Evolutionary conservation across 2,113 vertebrate genomes (phyloP).

Genomic region (Ammodramus savannarum): DNA sequence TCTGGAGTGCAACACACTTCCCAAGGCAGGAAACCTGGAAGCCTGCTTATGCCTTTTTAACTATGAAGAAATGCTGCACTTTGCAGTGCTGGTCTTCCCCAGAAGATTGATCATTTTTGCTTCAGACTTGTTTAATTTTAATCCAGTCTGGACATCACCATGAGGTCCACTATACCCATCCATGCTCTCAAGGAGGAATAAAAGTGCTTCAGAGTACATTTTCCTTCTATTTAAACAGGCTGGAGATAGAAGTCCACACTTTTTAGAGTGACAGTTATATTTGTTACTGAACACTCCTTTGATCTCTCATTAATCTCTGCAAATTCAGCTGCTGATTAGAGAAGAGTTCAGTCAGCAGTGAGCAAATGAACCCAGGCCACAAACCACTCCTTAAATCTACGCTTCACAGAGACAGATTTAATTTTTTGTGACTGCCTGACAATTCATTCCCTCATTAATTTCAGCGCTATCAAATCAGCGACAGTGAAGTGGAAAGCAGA

Average conservation of each 20-base stretch:
- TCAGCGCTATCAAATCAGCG: neutral
- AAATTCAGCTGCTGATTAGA: conserved; percentile 9
- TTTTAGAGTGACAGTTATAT: neutral
- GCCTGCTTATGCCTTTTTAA: neutral
- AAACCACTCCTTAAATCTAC: conserved; percentile 15
- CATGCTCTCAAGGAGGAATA: neutral
- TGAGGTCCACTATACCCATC: neutral
- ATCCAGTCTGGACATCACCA: neutral
- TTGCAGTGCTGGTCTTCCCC: neutral
- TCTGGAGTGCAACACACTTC: too few species aligned
- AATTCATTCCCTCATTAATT: conserved; percentile 3
- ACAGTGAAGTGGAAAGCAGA: conserved; percentile 7
- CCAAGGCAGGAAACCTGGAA: neutral
- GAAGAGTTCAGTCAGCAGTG: neutral
- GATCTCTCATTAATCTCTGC: conserved; percentile 12
- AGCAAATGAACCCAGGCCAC: neutral
- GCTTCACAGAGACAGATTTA: neutral
- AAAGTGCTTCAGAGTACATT: neutral
- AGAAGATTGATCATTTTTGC: neutral
- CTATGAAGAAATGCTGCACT: neutral
- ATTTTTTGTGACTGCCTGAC: conserved; percentile 19
- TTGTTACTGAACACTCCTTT: neutral
- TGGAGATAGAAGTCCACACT: neutral
- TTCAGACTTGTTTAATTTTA: neutral
- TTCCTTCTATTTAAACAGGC: neutral